These are phyloP conservation scores for Callorhinus ursinus DNA, from an alignment of 2,113 vertebrate genomes.

Conservation along the genomic window DNA sequence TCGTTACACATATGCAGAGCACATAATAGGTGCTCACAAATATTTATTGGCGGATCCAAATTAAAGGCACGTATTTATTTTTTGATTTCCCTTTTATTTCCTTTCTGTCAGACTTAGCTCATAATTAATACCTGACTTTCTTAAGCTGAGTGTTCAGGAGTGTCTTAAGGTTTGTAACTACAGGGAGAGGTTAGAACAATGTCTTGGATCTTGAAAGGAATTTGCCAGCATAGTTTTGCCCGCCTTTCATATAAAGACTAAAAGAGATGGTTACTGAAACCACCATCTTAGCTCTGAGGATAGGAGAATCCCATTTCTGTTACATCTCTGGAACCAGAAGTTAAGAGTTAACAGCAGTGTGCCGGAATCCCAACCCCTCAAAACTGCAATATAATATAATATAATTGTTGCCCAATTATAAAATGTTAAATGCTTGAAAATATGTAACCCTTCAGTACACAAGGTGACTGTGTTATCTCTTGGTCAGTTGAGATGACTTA, in stretches of 20 bases:
- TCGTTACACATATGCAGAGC: neutral
- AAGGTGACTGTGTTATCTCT: neutral
- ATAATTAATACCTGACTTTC: neutral
- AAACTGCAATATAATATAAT: neutral
- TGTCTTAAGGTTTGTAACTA: neutral
- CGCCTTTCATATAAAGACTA: neutral
- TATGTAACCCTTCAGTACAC: neutral
- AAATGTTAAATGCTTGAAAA: neutral
- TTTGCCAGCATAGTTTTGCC: neutral
- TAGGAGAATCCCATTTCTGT: neutral
- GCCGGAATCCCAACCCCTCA: neutral
- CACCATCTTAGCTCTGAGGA: neutral
- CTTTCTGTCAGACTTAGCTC: neutral
- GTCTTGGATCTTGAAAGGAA: neutral
- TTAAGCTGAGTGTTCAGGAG: neutral
- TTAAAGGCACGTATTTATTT: constrained; percentile 6
- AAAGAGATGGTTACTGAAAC: neutral
- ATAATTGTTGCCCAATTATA: neutral
- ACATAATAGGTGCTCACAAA: neutral
- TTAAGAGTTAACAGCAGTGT: neutral
- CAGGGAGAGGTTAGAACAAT: neutral
- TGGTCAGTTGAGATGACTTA: constrained; percentile 9
- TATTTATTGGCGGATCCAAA: neutral
- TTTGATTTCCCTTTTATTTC: neutral
- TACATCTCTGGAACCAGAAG: neutral